phyloP scores from a whole-genome alignment of 2,888 invertebrate species.

The Penaeus monodon region DNA sequence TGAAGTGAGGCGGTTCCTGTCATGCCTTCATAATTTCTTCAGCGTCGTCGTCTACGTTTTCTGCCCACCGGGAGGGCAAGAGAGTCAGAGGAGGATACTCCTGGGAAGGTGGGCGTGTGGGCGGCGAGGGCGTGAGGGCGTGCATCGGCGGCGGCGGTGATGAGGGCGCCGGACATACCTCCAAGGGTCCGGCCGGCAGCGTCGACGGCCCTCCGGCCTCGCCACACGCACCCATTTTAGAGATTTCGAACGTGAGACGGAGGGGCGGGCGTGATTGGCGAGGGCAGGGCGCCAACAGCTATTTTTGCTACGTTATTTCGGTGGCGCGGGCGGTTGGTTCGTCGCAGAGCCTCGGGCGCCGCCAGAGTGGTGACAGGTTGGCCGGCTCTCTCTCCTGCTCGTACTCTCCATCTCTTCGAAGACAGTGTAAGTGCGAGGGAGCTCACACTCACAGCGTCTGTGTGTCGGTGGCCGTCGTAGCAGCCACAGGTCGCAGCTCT shows the following conservation, averaged over 20 bases:
- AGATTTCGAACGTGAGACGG: conserved; percentile 48
- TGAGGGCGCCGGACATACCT: too few relatives aligned
- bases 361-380: conserved; percentile 58
- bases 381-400: conserved; percentile 64
- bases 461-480: background rate
- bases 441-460: background rate
- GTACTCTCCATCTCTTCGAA: conserved; percentile 43
- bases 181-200: conserved; percentile 12
- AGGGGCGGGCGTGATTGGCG: conserved; percentile 33
- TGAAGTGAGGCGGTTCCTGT: too few relatives aligned
- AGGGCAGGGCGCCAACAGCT: conserved; percentile 33
- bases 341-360: conserved; percentile 54
- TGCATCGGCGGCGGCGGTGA: too few relatives aligned
- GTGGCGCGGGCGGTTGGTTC: conserved; percentile 15
- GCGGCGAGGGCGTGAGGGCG: background rate
- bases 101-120: background rate
- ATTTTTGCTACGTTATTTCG: conserved; percentile 49
- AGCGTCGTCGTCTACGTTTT: too few relatives aligned
- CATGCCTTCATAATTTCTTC: too few relatives aligned
- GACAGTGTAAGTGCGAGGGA: conserved; percentile 31
- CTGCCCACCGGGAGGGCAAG: background rate
- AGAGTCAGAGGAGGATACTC: background rate
- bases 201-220: background rate
- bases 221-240: conserved; percentile 46
- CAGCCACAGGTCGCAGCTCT: background rate